These are phyloP conservation scores for Cosmopolites sordidus DNA, from an alignment of 2,888 invertebrate species.

Conservation along the genomic window DNA sequence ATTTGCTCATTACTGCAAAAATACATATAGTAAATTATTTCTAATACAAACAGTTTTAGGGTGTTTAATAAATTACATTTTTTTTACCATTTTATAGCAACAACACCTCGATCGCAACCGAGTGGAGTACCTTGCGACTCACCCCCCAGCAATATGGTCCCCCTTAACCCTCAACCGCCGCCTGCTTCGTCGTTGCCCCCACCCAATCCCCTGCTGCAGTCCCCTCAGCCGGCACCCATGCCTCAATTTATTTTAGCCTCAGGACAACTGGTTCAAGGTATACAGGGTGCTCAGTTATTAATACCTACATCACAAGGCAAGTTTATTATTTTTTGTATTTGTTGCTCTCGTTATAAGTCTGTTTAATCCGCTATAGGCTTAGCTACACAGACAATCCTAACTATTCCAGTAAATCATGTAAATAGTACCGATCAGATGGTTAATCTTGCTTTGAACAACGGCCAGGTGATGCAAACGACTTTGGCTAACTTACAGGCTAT, in stretches of 20 bases:
- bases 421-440: conserved; percentile 69
- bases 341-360: background rate
- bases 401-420: conserved; percentile 89
- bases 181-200: conserved; percentile 32
- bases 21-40: no score
- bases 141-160: conserved; percentile 31
- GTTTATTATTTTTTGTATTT: background rate
- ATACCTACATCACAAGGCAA: conserved; percentile 76
- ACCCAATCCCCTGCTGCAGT: conserved; percentile 33
- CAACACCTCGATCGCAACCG: conserved; percentile 35
- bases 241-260: conserved; percentile 89
- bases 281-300: conserved; percentile 88
- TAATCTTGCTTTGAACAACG: conserved; percentile 77
- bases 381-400: conserved; percentile 91
- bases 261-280: conserved; percentile 87
- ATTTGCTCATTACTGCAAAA: no score
- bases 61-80: background rate
- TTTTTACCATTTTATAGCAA: conserved; percentile 18
- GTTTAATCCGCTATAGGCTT: conserved; percentile 60
- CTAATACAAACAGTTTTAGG: no score
- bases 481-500: conserved; percentile 74
- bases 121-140: conserved; percentile 32
- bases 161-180: conserved; percentile 32
- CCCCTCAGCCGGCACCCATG: conserved; percentile 67
- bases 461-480: conserved; percentile 81